A percentile compares a stretch with the other conserved stretches of the same genome.
Evolutionary conservation across 37 sponge, comb jelly and placozoan genomes (phyloP).

Genomic region (Haliclona indistincta): DNA sequence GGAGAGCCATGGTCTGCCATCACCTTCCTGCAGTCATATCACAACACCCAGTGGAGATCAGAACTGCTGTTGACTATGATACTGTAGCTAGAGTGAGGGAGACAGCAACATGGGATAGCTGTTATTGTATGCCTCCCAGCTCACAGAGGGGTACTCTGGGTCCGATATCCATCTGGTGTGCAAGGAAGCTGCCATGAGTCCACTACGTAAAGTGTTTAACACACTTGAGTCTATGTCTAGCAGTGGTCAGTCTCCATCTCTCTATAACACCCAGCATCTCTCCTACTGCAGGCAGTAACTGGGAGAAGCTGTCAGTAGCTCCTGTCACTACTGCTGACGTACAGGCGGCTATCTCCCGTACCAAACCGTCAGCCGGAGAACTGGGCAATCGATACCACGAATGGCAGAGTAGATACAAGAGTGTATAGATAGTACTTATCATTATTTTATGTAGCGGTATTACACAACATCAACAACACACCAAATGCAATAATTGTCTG

Average conservation of each 20-base stretch:
- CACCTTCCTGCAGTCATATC: constrained; percentile 79
- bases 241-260: not conserved
- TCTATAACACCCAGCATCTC: not conserved
- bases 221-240: constrained; percentile 25
- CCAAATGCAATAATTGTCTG: too few species aligned
- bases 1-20: constrained; percentile 89
- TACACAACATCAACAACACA: too few species aligned
- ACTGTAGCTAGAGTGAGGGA: constrained; percentile 67
- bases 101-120: not conserved
- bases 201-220: constrained; percentile 91
- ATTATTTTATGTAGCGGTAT: not conserved
- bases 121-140: constrained; percentile 14
- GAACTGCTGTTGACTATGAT: constrained; percentile 82
- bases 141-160: constrained; percentile 98
- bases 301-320: constrained; percentile 68
- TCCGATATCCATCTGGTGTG: constrained; percentile 95
- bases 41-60: constrained; percentile 63
- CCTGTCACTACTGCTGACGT: constrained; percentile 88
- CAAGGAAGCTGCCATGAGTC: constrained; percentile 98
- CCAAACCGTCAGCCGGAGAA: constrained; percentile 91
- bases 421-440: constrained; percentile 49
- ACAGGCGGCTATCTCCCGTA: constrained; percentile 74
- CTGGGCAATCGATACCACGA: constrained; percentile 68
- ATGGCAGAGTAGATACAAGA: constrained; percentile 94
- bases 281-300: not conserved